Percentiles rank a stretch among this genome's conserved stretches.
These are phyloP conservation scores for Dryobates pubescens DNA, from an alignment of 2,797 vertebrate genomes.

Conservation along the genomic window DNA sequence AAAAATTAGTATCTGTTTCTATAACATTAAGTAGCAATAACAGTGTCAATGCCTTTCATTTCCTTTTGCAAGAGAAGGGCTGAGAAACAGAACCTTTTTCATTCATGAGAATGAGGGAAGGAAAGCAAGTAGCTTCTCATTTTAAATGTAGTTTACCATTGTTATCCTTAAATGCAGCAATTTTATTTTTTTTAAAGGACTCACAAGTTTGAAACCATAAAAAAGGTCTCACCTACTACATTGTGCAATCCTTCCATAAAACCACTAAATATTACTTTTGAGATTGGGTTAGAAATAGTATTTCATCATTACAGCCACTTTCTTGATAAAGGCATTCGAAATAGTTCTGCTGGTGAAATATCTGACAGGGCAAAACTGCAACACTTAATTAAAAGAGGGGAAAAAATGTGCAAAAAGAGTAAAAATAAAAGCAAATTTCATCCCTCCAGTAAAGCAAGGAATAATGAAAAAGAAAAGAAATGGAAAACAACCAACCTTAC, in stretches of 20 bases:
- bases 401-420: not conserved
- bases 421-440: constrained; percentile 23
- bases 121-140: not conserved
- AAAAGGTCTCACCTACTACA: not conserved
- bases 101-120: not conserved
- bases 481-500: not conserved
- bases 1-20: not conserved
- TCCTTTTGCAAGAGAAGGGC: not conserved
- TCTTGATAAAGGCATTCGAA: not conserved
- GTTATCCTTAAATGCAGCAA: not conserved
- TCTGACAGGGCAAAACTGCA: not conserved
- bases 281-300: not conserved
- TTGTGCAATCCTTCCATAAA: not conserved
- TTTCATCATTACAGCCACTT: not conserved
- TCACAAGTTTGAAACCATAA: not conserved
- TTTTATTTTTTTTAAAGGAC: not conserved
- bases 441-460: not conserved
- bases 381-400: not conserved
- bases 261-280: not conserved
- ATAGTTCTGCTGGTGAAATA: not conserved
- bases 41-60: not conserved
- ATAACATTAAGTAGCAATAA: not conserved
- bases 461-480: constrained; percentile 16
- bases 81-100: not conserved
- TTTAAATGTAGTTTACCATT: not conserved